Evolutionary conservation across 2,113 vertebrate genomes (phyloP), one percentile per base, ranked within the genome.

Genomic region (Aphelocoma coerulescens): DNA sequence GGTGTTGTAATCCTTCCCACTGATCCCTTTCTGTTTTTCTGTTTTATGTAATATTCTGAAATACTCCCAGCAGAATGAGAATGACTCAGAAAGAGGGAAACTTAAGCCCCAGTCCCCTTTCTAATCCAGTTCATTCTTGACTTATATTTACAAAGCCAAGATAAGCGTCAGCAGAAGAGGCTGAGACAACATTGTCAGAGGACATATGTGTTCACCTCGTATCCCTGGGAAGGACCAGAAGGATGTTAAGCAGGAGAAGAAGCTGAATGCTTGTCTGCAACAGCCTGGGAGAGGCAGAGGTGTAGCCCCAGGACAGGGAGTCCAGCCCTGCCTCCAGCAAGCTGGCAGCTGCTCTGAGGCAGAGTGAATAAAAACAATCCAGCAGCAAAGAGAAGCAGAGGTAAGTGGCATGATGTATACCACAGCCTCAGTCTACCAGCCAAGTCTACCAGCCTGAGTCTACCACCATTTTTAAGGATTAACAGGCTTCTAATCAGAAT

Each of bases 221-320:
- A 0, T 16, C 21, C 17, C 24, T 28, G 32, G 55, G 20, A 74
- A 86, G 55, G 23, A 81, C 3, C 22, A 65, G n/a, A 52, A 52
- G 19, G 39, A 49, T 7, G 21, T 72, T 57, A 65, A 35, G 13
- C 9, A 75, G 52, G 5, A 33, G 23, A 72, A 68, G 28, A 62
- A 66, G 27, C 9, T 33, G 41, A 80, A 21, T 3, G 5, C 32
- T 80, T 52, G 12, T 24, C 21, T 48, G 16, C 51, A 89, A 12
- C 35, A 55, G 8, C 37, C n/a, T 27, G 14, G 62, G 20, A 0
- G 0, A 85, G 59, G 33, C 49, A 75, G 62, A 35, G 16, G 7
- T 11, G 10, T 33, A 77, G 51, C 19, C 21, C 3, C 11, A 15
- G 44, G 2, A 2, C 16, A 26, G 27, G 35, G 32, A 54, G 27